Percentiles rank a stretch among this genome's conserved stretches.
Evolutionary conservation across 2,888 invertebrate genomes (phyloP).

Genomic region (Cerastis rubricosa): DNA sequence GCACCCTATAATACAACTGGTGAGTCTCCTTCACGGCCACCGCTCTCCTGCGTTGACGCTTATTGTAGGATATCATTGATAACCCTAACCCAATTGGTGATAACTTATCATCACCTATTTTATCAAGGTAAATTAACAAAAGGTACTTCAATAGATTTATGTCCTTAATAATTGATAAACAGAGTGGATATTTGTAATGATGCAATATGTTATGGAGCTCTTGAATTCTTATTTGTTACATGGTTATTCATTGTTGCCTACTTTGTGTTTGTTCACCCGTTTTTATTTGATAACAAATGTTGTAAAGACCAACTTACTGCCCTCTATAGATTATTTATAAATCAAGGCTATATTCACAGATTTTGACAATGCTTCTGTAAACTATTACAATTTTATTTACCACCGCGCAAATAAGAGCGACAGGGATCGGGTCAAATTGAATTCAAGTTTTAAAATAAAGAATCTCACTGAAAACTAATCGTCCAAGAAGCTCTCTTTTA

Average conservation of each 20-base stretch:
- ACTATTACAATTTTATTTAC: not conserved
- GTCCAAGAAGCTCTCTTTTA: slow-evolving; percentile 40
- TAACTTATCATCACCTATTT: slow-evolving; percentile 35
- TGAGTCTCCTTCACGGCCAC: not conserved
- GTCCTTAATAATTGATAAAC: slow-evolving; percentile 8
- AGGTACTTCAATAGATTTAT: slow-evolving; percentile 16
- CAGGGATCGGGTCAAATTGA: not conserved
- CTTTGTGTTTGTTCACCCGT: not conserved
- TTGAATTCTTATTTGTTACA: slow-evolving; percentile 13
- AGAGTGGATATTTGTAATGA: not conserved
- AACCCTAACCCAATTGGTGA: slow-evolving; percentile 22
- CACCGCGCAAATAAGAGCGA: not conserved
- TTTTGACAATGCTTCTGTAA: not conserved
- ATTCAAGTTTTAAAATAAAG: slow-evolving; percentile 11
- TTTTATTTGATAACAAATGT: not conserved
- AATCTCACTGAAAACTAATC: slow-evolving; percentile 42
- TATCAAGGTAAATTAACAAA: slow-evolving; percentile 30
- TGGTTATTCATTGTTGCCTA: not conserved
- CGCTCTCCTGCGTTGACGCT: slow-evolving; percentile 11
- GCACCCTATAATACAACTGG: too few relatives aligned
- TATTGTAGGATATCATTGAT: slow-evolving; percentile 31
- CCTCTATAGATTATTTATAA: not conserved
- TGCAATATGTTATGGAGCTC: not conserved
- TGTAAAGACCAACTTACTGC: not conserved
- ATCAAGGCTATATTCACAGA: not conserved